Evolutionary conservation across 2,888 invertebrate genomes (phyloP), one percentile per base, ranked within the genome.

Genomic region (Synanthedon myopaeformis): DNA sequence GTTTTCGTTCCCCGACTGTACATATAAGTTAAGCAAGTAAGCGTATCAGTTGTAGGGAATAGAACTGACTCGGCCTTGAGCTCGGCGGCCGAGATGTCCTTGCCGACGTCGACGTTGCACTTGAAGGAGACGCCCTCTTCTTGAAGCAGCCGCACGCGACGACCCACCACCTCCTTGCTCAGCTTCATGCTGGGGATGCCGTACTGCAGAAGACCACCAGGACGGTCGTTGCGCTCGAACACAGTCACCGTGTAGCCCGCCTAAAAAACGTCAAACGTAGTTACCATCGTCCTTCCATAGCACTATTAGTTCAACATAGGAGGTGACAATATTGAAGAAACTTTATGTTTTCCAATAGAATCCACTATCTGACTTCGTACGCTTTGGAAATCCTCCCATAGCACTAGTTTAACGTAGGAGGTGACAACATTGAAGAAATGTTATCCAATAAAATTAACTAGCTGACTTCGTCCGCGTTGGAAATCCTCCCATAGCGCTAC

Each of bases 151-250:
- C 93, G 91, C 1, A 99, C 91, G 56, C 99, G 90, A 5, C 99
- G 88, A 68, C 95, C 94, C 0, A 99, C 97, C 54, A 97, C 96
- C 57, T 93, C 91, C 82, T 99, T 99, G 70, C 96, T 94, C 10
- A 99, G 89, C 85, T 99, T 99, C 99, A 99, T 99, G 6, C 96
- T 97, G 13, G 99, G 99, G 74, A 99, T 99, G 56, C 99, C 99
- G 80, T 99, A 99, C 72, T 97, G 96, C 51, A 99, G 88, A 19
- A 99, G 89, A 0, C 99, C 99, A 55, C 99, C 99, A 3, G 96
- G 89, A 10, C 97, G 91, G 82, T 99, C 98, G 82, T 99, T 99
- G 55, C 99, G 91, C 77, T 99, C 99, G 82, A 94, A 99, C 45
- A 99, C 98, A 0, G 97, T 97, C 1, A 99, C 97, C n/a, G 87